Evolutionary conservation across 2,113 vertebrate genomes (phyloP), one percentile per base, ranked within the genome.

Genomic region (Zosterops pallidus): DNA sequence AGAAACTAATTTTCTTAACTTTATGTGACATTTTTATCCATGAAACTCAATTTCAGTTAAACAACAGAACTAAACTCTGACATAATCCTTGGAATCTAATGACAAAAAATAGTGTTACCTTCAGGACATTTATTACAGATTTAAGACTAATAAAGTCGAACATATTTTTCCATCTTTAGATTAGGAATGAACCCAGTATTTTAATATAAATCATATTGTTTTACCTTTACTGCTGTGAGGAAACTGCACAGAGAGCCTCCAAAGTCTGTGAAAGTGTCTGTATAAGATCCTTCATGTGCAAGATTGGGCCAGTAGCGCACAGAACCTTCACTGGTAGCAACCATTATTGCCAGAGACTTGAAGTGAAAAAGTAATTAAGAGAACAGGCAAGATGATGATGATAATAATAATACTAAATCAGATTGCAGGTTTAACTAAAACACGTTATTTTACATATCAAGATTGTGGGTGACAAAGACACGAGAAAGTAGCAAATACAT

Each of bases 281-380:
- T 97, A 87, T 98, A 99, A 59, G 97, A 98, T 28, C 98, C 98
- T 77, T 99, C 99, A 20, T 98, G 98, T 1, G 98, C 97, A 76
- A 99, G 94, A 41, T 97, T 99, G 83, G 98, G 98, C 99, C 99
- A 99, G 86, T 99, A 98, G 35, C 99, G 98, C 56, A 98, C 94
- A 3, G 95, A 96, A 35, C 99, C 99, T 94, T 99, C 99, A 2
- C 97, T 95, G 67, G 98, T 98, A 94, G 98, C 98, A 1, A 97
- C 98, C 98, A 99, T 97, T 86, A 99, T 98, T 17, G 98, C 97
- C 80, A 99, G 97, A 70, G 97, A 97, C 98, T 98, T 39, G 39
- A 95, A 97, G 88, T 8, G 57, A 23, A 55, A 75, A 65, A 78
- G 31, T 6, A 53, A 56, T 89, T 33, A 83, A 70, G 2, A 60